A percentile compares a stretch with the other conserved stretches of the same genome.
Evolutionary conservation across 2,888 invertebrate genomes (phyloP).

Genomic region (Graphium colonna): DNA sequence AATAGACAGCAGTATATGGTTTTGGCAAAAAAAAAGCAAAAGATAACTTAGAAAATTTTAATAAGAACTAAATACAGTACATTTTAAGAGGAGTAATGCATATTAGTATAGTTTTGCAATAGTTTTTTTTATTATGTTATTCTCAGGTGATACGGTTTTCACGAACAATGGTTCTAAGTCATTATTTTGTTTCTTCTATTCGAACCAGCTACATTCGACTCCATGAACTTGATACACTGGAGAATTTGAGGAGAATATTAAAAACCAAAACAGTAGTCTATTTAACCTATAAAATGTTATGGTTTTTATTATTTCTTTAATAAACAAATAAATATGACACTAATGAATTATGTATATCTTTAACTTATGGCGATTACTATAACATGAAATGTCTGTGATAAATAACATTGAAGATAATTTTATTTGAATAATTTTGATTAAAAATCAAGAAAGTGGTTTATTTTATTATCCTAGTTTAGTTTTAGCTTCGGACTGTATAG

Average conservation of each 20-base stretch:
- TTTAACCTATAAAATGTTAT: not conserved
- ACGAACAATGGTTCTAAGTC: not conserved
- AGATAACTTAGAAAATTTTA: too few species aligned
- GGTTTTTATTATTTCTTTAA: not conserved
- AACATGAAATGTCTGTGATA: conserved; percentile 17
- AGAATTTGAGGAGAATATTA: not conserved
- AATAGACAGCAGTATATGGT: too few species aligned
- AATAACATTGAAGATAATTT: conserved; percentile 1
- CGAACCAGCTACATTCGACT: not conserved
- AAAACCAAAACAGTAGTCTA: not conserved
- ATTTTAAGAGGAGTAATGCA: too few species aligned
- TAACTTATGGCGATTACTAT: not conserved
- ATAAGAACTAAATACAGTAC: too few species aligned
- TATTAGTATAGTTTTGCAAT: too few species aligned
- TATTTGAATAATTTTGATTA: not conserved
- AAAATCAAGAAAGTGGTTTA: too few species aligned
- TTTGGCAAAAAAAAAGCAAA: too few species aligned
- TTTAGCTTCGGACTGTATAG: too few species aligned
- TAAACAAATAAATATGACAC: not conserved
- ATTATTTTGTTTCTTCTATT: conserved; percentile 2
- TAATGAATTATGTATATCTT: too few species aligned
- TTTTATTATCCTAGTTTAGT: too few species aligned
- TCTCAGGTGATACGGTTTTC: conserved; percentile 10
- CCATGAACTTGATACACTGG: not conserved
- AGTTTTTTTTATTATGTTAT: not conserved